Conservation (phyloP, 2,797 vertebrate genomes). For the Sebastolobus altivelis region DNA sequence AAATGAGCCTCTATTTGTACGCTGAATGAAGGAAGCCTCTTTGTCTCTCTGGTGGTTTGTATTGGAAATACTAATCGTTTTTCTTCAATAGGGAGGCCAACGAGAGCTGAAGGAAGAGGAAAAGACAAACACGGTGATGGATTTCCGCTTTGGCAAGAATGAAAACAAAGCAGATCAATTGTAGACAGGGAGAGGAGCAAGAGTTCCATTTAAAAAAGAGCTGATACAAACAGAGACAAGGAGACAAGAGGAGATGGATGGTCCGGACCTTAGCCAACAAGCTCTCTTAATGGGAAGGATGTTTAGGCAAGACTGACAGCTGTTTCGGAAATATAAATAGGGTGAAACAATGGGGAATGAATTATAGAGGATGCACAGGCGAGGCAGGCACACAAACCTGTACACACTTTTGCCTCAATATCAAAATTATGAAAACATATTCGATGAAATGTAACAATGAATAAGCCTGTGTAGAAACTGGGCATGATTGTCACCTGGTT, state of each 20-base stretch:
- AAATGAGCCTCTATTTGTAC: constrained; percentile 13
- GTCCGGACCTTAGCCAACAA: constrained; percentile 24
- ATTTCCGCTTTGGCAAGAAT: background rate
- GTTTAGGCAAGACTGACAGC: constrained; percentile 17
- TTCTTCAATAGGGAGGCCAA: background rate
- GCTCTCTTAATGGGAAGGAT: constrained; percentile 18
- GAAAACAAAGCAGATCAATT: constrained; percentile 9
- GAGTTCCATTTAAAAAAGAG: constrained; percentile 16
- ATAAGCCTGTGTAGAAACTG: background rate
- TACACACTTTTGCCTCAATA: background rate
- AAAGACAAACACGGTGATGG: background rate
- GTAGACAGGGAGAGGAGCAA: background rate
- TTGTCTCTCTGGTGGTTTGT: background rate
- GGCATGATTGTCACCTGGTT: background rate
- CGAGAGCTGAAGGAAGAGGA: background rate
- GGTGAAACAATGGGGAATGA: constrained; percentile 4
- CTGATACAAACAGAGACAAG: background rate
- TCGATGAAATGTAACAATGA: background rate
- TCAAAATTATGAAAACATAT: background rate
- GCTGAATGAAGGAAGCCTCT: background rate
- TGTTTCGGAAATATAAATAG: constrained; percentile 7
- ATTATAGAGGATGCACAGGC: background rate
- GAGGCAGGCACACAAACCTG: background rate
- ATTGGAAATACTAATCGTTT: background rate
- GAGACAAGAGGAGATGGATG: constrained; percentile 17